Conservation (phyloP, 2,888 invertebrate species). For the Muschampia plurimacula region DNA sequence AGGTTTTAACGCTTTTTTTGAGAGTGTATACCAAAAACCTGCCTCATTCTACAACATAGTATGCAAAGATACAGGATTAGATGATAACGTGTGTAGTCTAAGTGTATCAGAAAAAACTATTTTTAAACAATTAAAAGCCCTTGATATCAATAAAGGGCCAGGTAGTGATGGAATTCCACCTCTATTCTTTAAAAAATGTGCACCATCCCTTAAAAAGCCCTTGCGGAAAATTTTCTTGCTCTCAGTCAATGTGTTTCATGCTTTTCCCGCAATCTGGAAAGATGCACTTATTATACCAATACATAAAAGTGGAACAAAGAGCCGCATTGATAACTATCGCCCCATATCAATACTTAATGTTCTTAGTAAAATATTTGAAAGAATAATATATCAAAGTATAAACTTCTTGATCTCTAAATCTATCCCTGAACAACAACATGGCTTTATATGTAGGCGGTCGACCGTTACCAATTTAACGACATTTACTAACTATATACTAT, state of each 20-base stretch:
- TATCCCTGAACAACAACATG: constrained; percentile 19
- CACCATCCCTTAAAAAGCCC: background rate
- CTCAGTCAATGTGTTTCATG: no score
- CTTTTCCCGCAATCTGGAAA: background rate
- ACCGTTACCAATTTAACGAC: background rate
- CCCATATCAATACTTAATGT: constrained; percentile 27
- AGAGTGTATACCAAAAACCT: constrained; percentile 25
- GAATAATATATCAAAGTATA: background rate
- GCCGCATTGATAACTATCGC: constrained; percentile 20
- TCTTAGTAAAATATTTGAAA: constrained; percentile 29
- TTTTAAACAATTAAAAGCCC: constrained; percentile 9
- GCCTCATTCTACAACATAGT: constrained; percentile 1
- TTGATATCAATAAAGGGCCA: constrained; percentile 14
- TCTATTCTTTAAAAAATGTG: constrained; percentile 21
- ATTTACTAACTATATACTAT: constrained; percentile 1
- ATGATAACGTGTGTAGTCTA: constrained; percentile 13
- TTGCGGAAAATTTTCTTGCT: background rate
- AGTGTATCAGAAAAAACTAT: constrained; percentile 2
- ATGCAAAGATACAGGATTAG: background rate
- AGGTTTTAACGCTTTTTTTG: constrained; percentile 24
- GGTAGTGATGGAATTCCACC: constrained; percentile 20
- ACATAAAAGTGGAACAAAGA: constrained; percentile 17
- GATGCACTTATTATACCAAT: constrained; percentile 18
- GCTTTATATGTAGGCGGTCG: constrained; percentile 7
- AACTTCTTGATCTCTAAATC: constrained; percentile 3